phyloP scores from a whole-genome alignment of 2,888 invertebrate genomes.

The Myathropa florea region DNA sequence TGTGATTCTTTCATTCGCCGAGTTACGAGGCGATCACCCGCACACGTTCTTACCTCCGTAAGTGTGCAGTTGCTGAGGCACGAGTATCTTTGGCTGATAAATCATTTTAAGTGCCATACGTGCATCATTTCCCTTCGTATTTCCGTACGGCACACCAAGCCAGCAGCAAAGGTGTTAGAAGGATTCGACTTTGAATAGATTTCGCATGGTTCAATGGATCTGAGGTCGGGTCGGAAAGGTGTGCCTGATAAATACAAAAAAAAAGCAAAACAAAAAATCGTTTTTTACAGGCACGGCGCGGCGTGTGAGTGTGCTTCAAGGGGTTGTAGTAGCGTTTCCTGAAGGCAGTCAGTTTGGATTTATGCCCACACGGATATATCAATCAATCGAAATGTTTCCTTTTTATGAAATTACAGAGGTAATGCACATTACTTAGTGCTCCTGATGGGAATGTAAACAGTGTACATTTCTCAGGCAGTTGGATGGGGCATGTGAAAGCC shows the following conservation, averaged over 20 bases:
- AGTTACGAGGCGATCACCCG: no score
- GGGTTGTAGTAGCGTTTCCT: not conserved
- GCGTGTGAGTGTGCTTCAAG: not conserved
- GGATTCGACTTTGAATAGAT: not conserved
- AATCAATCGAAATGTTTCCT: not conserved
- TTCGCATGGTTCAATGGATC: not conserved
- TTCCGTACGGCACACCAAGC: not conserved
- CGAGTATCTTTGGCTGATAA: not conserved
- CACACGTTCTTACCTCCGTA: not conserved
- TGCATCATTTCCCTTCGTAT: conserved; percentile 3
- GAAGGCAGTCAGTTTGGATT: not conserved
- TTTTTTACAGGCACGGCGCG: not conserved
- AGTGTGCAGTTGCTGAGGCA: not conserved
- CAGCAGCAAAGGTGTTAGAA: not conserved
- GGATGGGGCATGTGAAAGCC: no score
- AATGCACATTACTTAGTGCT: not conserved
- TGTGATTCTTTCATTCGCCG: not conserved
- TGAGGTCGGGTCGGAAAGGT: not conserved
- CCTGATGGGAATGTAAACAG: not conserved
- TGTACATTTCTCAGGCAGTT: not conserved
- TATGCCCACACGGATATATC: not conserved
- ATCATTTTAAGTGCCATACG: conserved; percentile 10
- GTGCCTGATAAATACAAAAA: not conserved
- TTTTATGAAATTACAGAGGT: not conserved
- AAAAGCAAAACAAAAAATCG: not conserved